Base-by-base conservation (phyloP, 2,797 vertebrate species). In the Bradypus variegatus region DNA sequence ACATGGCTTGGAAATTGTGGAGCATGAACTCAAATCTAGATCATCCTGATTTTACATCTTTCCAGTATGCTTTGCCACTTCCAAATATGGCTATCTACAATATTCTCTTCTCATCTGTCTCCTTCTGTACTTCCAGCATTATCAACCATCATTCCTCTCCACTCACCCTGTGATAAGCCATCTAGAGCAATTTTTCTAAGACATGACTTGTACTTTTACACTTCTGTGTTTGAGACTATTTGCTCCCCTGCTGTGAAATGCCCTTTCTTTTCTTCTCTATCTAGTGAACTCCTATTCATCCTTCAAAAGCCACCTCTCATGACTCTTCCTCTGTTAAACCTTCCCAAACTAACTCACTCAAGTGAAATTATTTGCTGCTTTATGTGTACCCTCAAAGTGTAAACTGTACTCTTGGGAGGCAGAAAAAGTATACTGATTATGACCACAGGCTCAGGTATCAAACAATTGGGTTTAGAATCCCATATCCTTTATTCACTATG, bases 261-360 rank as follows among this genome's bases (percentile, higher is more conserved):
- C 36, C n/a, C 36, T 94, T 67, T 27, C 29, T 6, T 67, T 75
- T 70, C 45, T 65, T 70, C 58, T 90, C 50, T 82, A 19, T 0
- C 65, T 72, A 58, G 53, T n/a, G 27, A 93, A 67, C 87, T 77
- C 67, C 38, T 41, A 45, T 41, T 78, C 27, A 60, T 81, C 64
- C 76, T 64, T 86, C 64, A 89, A 92, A 94, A 84, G 25, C 60
- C 67, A 77, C 29, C 76, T 93, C 31, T 69, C 13, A 72, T 23
- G 67, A 33, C 48, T 64, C 64, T 45, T 86, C 19, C 58, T 93
- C 21, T 65, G 8, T 41, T 86, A 65, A 80, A 23, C 25, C 33
- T 89, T 80, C 80, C 78, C 58, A 36, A 5, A 65, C 14, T 45
- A 55, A 94, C 77, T 81, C 27, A 48, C 38, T 21, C 41, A 87